Base-by-base conservation (phyloP, 2,113 vertebrate species). In the Channa argus region DNA sequence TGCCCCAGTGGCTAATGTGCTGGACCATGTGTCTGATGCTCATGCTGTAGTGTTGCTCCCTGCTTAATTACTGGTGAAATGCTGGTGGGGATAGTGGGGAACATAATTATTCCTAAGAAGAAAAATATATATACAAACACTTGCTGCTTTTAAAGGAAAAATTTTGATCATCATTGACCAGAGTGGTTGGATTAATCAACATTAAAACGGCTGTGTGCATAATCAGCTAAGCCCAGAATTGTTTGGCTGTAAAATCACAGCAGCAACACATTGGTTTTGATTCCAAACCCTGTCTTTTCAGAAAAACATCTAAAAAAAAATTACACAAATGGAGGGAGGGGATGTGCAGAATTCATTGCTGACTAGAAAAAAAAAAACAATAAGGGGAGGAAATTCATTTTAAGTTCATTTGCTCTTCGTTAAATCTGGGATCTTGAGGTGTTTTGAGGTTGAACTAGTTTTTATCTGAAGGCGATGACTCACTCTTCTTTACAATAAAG, bases 321-420 rank as follows among this genome's bases (percentile, higher is more conserved):
- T 12, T 24, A 41, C 71, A 84, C 3, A 5, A 65, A 69, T 63
- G 37, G 10, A 71, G 47, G 56, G 60, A 68, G 71, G 79, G 53
- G 63, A 75, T 54, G 49, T 52, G 71, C 45, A 69, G 45, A 80
- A 87, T 76, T 66, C 43, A 44, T 39, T 13, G 43, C 36, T 5
- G 2, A 49, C 34, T 45, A 62, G 50, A 46, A 65, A 41, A 39
- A 39, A 53, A 5, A 24, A 55, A 51, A 72, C 24, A 53, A 75
- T 62, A 66, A 77, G 37, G 44, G 43, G 66, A 63, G 55, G 53
- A 52, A 82, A 75, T 72, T 77, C 38, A 64, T 88, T 80, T 89
- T 83, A 89, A 88, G 74, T 71, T 58, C 77, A 51, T 90, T 24
- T 24, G 24, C 24, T 24, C 77, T 87, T 76, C 64, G 78, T 81